Conservation (phyloP, 2,113 vertebrate species). For the Apodemus sylvaticus region DNA sequence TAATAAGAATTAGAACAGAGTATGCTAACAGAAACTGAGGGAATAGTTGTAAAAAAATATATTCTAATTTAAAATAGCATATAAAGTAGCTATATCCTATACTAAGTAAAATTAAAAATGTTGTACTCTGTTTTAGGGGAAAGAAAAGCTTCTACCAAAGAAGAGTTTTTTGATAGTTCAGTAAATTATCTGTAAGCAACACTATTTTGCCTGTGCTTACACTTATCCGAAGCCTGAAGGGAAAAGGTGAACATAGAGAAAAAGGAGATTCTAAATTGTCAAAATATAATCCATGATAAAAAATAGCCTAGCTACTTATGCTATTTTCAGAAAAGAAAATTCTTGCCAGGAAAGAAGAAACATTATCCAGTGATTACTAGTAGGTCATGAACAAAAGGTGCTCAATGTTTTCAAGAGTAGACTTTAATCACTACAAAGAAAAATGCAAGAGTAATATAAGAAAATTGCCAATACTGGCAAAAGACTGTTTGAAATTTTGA, state of each 20-base stretch:
- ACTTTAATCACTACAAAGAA: constrained; percentile 52
- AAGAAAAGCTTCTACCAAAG: neutral
- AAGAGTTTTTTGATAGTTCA: neutral
- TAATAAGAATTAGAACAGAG: neutral
- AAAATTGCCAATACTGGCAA: constrained; percentile 36
- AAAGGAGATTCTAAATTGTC: neutral
- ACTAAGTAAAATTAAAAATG: neutral
- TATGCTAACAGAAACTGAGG: constrained; percentile 10
- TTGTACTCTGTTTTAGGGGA: neutral
- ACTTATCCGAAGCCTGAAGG: constrained; percentile 4
- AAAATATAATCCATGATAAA: constrained; percentile 29
- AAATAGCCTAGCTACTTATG: neutral
- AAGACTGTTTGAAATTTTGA: constrained; percentile 30
- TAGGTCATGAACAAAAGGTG: neutral
- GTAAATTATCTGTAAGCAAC: neutral
- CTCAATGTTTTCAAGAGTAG: constrained; percentile 7
- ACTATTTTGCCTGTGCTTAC: neutral
- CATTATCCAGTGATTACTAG: neutral
- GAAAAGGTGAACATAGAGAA: neutral
- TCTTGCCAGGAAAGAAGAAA: constrained; percentile 31
- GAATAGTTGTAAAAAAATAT: neutral
- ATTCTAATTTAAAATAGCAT: neutral
- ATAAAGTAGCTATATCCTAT: neutral
- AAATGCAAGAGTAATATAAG: neutral
- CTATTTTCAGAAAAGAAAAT: neutral